Evolutionary conservation across 1,140 invertebrate species (phyloP), one percentile per base, ranked within the genome.

Genomic region (Drosophila auraria): DNA sequence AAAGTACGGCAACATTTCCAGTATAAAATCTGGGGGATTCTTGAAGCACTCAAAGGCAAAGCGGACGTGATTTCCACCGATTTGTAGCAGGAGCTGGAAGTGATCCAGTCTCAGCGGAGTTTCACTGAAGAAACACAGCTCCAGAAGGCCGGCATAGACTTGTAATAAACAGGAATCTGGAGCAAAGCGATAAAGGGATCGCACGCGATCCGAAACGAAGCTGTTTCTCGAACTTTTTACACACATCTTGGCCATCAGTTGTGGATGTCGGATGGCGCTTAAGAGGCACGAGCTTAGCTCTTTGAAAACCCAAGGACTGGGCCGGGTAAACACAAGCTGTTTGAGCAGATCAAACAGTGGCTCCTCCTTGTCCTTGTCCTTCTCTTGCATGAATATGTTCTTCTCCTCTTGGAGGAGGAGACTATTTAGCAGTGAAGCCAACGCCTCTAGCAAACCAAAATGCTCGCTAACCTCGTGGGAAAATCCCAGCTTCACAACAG

Each of bases 21-120:
- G 15, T 25, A 87, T 81, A 42, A 92, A 92, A 23, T 80, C 62
- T 33, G 91, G 91, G 5, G 77, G 87, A 30, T 71, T 75, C 51
- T 71, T 77, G 23, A 92, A 91, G 50, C 91, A 92, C 5, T 80
- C 59, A 62, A 82, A 90, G 14, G 82, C 83, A 36, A 92, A 92
- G 15, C 83, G 74, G 3, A 92, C 72, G 57, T 92, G 91, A 66
- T 92, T 91, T 20, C 45, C 58, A 23, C 83, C 87, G 20, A 87
- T 82, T 9, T 53, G 12, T 12, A 83, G 53, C 27, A 92, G 33
- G 0, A 92, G 53, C 11, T 87, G 65, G 17, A 92, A 87, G 25
- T 87, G 81, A n/a, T 50, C 53, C 4, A 38, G 38, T 47, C 63
- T 38, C 9, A 92, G 30, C 2, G 74, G 36, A 2, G 54, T 23